Conservation (phyloP, 2,113 vertebrate genomes). For the Cephalopholis sonnerati region DNA sequence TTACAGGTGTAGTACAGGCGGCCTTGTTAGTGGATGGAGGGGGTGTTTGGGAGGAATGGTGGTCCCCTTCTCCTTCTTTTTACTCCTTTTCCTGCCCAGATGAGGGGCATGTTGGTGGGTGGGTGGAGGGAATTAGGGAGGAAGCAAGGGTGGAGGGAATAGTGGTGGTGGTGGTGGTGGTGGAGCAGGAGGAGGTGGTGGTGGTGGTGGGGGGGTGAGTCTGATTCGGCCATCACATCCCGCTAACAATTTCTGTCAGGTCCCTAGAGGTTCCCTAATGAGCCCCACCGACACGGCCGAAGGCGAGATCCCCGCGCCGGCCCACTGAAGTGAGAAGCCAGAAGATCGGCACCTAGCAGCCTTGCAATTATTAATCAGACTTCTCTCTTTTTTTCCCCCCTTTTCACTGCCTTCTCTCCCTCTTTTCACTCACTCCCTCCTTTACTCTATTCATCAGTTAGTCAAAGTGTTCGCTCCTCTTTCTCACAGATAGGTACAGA, state of each 20-base stretch:
- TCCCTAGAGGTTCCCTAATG: slow-evolving; percentile 95
- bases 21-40: slow-evolving; percentile 81
- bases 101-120: slow-evolving; percentile 55
- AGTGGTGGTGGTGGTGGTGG: neutral
- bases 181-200: neutral
- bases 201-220: slow-evolving; percentile 37
- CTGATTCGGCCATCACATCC: slow-evolving; percentile 91
- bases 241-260: slow-evolving; percentile 93
- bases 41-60: slow-evolving; percentile 1
- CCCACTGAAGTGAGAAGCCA: slow-evolving; percentile 95
- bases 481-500: neutral
- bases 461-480: slow-evolving; percentile 71
- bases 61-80: slow-evolving; percentile 11
- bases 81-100: slow-evolving; percentile 43
- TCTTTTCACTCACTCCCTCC: slow-evolving; percentile 43
- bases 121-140: slow-evolving; percentile 58
- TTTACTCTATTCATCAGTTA: slow-evolving; percentile 89
- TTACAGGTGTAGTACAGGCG: slow-evolving; percentile 88
- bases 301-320: slow-evolving; percentile 90
- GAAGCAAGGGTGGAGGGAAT: slow-evolving; percentile 28
- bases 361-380: slow-evolving; percentile 95
- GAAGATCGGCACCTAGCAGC: slow-evolving; percentile 91
- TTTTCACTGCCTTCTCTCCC: slow-evolving; percentile 27
- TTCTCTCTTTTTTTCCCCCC: slow-evolving; percentile 40
- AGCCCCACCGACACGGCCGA: slow-evolving; percentile 95